Evolutionary conservation across 2,797 vertebrate genomes (phyloP), one percentile per base, ranked within the genome.

Genomic region (Pelodytes ibericus): DNA sequence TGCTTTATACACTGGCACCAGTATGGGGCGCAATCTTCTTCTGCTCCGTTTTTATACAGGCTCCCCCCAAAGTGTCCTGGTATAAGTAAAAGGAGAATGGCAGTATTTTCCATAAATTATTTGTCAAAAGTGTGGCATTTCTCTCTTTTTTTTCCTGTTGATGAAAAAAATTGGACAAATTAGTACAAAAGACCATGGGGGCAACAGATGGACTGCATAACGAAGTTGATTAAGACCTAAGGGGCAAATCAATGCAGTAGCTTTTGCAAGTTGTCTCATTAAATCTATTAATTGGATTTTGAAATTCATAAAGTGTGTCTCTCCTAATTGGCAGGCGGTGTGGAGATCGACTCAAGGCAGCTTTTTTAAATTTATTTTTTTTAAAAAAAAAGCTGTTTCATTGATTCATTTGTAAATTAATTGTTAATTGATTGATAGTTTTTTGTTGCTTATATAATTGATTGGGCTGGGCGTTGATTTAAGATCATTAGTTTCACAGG

Each of bases 201-300:
- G 29, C 16, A 47, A 49, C 31, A 77, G 59, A 77, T 71, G 74
- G 74, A 39, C 49, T 10, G 18, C 25, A n/a, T 27, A 62, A 49
- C 47, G 4, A 58, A 71, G 44, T 25, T 64, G 66, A 77, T 77
- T 41, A 77, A 64, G 67, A 71, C 66, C 67, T 71, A 29, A n/a
- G 16, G 66, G 74, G 74, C 67, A 58, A 71, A 77, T 77, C 74
- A 56, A 71, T 71, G 47, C 3, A 3, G 31, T 24, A 57, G 67
- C 67, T 31, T 47, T 41, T 26, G 41, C 67, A 41, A 57, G 58
- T 57, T 71, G 67, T 64, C 74, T 77, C 67, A 64, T 77, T 77
- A 77, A 75, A 64, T 77, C 74, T 71, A 77, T 77, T 77, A 77
- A 77, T 77, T 77, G 66, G 59, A 63, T 56, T 64, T 62, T 29